A percentile compares a stretch with the other conserved stretches of the same genome.
Evolutionary conservation across 2,888 invertebrate genomes (phyloP).

Genomic region (Campoletis raptor): DNA sequence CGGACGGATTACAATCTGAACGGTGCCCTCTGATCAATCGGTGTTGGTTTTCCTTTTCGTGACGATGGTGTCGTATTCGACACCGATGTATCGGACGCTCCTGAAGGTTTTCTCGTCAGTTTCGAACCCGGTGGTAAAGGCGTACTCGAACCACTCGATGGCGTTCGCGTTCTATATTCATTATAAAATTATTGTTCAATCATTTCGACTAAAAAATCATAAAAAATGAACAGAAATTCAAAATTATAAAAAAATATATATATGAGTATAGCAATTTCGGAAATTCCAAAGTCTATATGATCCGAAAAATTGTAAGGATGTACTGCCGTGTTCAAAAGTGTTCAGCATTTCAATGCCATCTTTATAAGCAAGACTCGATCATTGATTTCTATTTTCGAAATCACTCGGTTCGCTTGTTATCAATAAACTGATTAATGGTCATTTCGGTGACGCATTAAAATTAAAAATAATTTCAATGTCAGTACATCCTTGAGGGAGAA

Average conservation of each 20-base stretch:
- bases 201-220: not conserved
- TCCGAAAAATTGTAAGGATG: not conserved
- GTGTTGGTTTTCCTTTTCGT: constrained; percentile 83
- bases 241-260: not conserved
- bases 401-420: not conserved
- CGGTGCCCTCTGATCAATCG: constrained; percentile 84
- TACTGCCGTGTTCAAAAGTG: not conserved
- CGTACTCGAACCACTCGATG: constrained; percentile 90
- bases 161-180: constrained; percentile 89
- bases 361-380: not conserved
- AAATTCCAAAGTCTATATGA: not conserved
- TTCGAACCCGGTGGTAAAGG: constrained; percentile 89
- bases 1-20: constrained; percentile 82
- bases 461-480: not conserved
- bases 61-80: constrained; percentile 86
- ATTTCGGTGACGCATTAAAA: no score
- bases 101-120: constrained; percentile 89
- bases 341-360: not conserved
- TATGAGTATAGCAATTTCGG: not conserved
- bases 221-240: not conserved
- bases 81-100: constrained; percentile 89
- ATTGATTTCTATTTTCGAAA: not conserved
- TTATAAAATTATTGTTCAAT: constrained; percentile 68
- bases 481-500: not conserved
- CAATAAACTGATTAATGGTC: no score